These are phyloP conservation scores for Hirtodrosophila cameraria DNA, from an alignment of 2,888 invertebrate species.

Conservation along the genomic window DNA sequence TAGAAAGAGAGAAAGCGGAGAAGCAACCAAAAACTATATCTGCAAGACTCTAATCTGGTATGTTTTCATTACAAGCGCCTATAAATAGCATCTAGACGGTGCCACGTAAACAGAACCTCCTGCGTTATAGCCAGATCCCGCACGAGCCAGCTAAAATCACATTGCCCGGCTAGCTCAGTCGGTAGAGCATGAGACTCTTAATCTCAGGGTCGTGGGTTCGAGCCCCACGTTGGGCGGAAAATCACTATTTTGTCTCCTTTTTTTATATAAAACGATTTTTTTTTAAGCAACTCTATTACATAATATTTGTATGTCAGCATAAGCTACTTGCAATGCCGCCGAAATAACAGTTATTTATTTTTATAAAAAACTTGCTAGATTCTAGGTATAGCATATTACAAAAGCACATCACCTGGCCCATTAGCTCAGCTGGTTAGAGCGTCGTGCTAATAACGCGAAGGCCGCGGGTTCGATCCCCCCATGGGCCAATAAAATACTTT, in stretches of 20 bases:
- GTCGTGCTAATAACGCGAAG: conserved; percentile 85
- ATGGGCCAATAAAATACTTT: too few relatives aligned
- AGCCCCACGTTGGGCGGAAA: conserved; percentile 76
- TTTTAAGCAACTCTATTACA: too few relatives aligned
- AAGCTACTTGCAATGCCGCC: not conserved
- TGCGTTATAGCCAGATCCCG: conserved; percentile 22
- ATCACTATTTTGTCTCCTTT: not conserved
- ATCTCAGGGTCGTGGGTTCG: conserved; percentile 78
- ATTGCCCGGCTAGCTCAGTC: conserved; percentile 76
- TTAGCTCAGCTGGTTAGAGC: conserved; percentile 85
- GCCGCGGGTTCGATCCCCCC: conserved; percentile 84
- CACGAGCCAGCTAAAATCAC: not conserved
- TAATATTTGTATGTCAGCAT: too few relatives aligned
- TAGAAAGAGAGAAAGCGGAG: not conserved
- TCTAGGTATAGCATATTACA: too few relatives aligned
- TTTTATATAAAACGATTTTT: not conserved
- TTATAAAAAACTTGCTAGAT: too few relatives aligned
- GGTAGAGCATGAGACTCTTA: conserved; percentile 79
- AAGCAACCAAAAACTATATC: too few relatives aligned
- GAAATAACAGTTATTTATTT: too few relatives aligned
- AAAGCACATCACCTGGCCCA: conserved; percentile 69
- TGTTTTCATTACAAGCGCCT: not conserved
- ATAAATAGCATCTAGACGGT: conserved; percentile 6
- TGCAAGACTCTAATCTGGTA: not conserved
- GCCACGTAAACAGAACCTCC: conserved; percentile 10